phyloP scores from a whole-genome alignment of 1,140 invertebrate genomes.

The Leguminivora glycinivorella region DNA sequence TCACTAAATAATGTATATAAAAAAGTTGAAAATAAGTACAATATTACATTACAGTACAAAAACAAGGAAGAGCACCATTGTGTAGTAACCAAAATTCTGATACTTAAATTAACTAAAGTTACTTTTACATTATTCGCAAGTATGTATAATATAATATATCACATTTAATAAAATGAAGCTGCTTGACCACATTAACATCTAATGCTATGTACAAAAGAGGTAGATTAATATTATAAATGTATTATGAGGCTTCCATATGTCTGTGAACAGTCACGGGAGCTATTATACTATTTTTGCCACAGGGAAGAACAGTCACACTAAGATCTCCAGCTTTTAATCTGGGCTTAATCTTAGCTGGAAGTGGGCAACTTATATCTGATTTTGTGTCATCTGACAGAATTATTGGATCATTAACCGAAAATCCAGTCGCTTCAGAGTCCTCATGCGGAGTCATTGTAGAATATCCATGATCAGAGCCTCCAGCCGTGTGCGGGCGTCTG shows the following conservation, averaged over 20 bases:
- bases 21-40: slow-evolving; percentile 9
- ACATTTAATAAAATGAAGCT: slow-evolving; percentile 13
- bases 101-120: slow-evolving; percentile 6
- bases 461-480: slow-evolving; percentile 96
- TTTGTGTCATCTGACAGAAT: slow-evolving; percentile 81
- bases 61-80: slow-evolving; percentile 19
- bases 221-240: slow-evolving; percentile 49
- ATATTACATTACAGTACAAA: not conserved
- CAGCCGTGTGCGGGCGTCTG: slow-evolving; percentile 87
- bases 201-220: slow-evolving; percentile 62
- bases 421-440: slow-evolving; percentile 89
- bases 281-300: slow-evolving; percentile 84
- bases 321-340: slow-evolving; percentile 68
- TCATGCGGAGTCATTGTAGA: slow-evolving; percentile 97
- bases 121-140: not conserved
- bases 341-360: slow-evolving; percentile 80
- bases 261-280: slow-evolving; percentile 93
- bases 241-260: slow-evolving; percentile 85
- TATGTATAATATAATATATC: slow-evolving; percentile 11
- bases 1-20: not conserved
- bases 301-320: slow-evolving; percentile 75
- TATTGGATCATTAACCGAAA: slow-evolving; percentile 83
- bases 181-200: slow-evolving; percentile 31
- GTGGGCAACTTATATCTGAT: slow-evolving; percentile 82
- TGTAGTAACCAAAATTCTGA: slow-evolving; percentile 13